A percentile compares a stretch with the other conserved stretches of the same genome.
phyloP scores from a whole-genome alignment of 2,113 vertebrate genomes.

The Anthoscopus minutus region DNA sequence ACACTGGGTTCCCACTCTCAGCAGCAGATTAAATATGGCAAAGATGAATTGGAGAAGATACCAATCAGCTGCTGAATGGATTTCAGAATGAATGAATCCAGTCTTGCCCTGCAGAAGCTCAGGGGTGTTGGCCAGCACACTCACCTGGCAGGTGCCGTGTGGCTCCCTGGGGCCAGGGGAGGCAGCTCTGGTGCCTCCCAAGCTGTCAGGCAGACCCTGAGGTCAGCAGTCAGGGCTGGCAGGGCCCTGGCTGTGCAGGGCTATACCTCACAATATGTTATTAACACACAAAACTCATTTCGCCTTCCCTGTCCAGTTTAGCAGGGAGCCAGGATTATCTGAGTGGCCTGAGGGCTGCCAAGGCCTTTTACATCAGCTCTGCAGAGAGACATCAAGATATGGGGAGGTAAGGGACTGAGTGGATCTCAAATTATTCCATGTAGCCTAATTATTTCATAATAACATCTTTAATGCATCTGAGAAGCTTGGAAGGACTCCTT shows the following conservation, averaged over 20 bases:
- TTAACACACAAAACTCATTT: neutral
- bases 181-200: neutral
- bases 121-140: neutral
- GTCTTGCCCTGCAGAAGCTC: neutral
- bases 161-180: neutral
- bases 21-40: neutral
- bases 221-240: neutral
- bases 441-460: slow-evolving; percentile 30
- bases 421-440: neutral
- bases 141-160: accelerated
- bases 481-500: neutral
- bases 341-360: neutral
- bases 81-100: neutral
- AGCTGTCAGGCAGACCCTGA: neutral
- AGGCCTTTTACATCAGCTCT: neutral
- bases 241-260: neutral
- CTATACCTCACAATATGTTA: neutral
- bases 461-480: slow-evolving; percentile 16
- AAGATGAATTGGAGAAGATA: neutral
- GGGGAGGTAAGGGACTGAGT: neutral
- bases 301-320: neutral
- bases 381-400: neutral
- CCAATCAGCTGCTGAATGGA: neutral
- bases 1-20: neutral
- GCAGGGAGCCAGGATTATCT: neutral